These are phyloP conservation scores for Athrips mouffetella DNA, from an alignment of 2,888 invertebrate species.

Conservation along the genomic window DNA sequence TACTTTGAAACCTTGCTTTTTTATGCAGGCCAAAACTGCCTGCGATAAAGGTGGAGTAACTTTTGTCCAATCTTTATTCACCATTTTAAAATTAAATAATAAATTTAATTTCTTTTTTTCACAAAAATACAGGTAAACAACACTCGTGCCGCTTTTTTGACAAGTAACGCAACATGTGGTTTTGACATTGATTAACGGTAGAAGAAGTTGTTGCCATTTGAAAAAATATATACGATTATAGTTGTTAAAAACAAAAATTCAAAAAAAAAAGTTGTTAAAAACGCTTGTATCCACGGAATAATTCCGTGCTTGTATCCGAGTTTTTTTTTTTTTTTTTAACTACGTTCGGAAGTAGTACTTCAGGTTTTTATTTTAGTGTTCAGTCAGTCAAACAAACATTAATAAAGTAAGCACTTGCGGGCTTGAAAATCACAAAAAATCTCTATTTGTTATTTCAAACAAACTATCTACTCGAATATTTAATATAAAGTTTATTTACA, in stretches of 20 bases:
- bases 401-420: no score
- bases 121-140: neutral
- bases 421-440: neutral
- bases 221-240: neutral
- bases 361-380: no score
- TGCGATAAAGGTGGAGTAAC: slow-evolving; percentile 64
- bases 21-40: slow-evolving; percentile 72
- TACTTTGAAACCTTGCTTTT: slow-evolving; percentile 66
- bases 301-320: no score
- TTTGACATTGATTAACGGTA: slow-evolving; percentile 22
- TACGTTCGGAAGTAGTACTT: no score
- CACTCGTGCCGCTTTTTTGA: slow-evolving; percentile 26
- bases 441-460: neutral
- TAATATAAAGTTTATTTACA: neutral
- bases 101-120: neutral
- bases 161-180: slow-evolving; percentile 19
- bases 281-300: no score
- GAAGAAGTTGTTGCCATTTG: slow-evolving; percentile 7
- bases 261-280: no score
- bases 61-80: slow-evolving; percentile 63
- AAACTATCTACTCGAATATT: neutral
- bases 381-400: no score
- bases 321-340: no score
- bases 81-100: slow-evolving; percentile 43
- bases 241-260: neutral